Base-by-base conservation (phyloP, 1,140 invertebrate species). In the Dendroctonus ponderosae region DNA sequence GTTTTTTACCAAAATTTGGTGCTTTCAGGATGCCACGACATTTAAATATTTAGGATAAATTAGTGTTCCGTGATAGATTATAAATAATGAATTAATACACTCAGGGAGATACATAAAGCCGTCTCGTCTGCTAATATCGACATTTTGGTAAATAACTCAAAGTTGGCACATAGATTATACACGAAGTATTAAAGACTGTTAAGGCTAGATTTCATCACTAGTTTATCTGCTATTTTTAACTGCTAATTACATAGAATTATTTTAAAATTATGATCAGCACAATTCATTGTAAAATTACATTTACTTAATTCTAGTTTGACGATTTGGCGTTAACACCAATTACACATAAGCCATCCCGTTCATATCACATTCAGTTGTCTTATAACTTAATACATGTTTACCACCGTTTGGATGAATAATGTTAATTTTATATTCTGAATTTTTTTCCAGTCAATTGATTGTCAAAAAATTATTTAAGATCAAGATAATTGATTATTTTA, bases 191-290 rank as follows among this genome's bases (percentile, higher is more conserved):
- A 60, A 61, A 61, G 8, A 58, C 53, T 50, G 52, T 67, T 67
- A 61, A 59, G 56, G 51, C 65, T 67, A 67, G 48, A 54, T 65
- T 65, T 59, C 56, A 58, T 57, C 64, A 66, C 64, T 66, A 66
- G 46, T 39, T 59, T 66, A 66, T 37, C 57, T 54, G 42, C 65
- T 61, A 53, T 67, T 54, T 50, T 48, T 63, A 14, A 57, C 53
- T 57, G 43, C 11, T 54, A 52, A 56, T 37, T 63, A 56, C 38
- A 52, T 54, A 49, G 38, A n/a, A 43, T 42, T 11, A 62, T 40
- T 48, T 51, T 8, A 40, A 26, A 57, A 52, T 38, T 56, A 64
- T 65, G 26, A 57, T 57, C 53, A 65, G 54, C 62, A 65, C 26
- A 65, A 44, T 54, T 12, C 38, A 54, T 51, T 50, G 53, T 26